phyloP scores from a whole-genome alignment of 2,113 vertebrate species.

The Tetraodon nigroviridis region DNA sequence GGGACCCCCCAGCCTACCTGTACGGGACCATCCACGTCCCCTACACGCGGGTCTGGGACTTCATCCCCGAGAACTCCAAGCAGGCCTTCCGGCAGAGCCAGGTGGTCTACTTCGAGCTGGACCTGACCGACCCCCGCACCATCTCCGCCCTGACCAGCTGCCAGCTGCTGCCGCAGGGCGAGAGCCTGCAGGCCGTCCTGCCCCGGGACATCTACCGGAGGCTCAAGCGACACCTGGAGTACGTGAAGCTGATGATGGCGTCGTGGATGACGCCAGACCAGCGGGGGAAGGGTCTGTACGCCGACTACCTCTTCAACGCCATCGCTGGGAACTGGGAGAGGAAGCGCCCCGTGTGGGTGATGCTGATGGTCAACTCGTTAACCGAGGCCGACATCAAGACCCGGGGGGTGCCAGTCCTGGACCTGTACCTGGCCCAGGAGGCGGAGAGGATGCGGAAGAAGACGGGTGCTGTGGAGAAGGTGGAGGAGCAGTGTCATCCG shows the following conservation, averaged over 20 bases:
- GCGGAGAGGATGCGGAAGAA: slow-evolving; percentile 83
- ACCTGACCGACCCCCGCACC: slow-evolving; percentile 84
- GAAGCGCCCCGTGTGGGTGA: slow-evolving; percentile 87
- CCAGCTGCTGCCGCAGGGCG: slow-evolving; percentile 81
- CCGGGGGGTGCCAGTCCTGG: slow-evolving; percentile 79
- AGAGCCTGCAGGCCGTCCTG: slow-evolving; percentile 84
- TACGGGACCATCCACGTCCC: slow-evolving; percentile 89
- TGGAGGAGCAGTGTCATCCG: slow-evolving; percentile 88
- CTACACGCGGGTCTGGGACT: slow-evolving; percentile 86
- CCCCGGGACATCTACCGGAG: slow-evolving; percentile 79
- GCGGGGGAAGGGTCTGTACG: slow-evolving; percentile 82
- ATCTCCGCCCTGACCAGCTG: slow-evolving; percentile 83
- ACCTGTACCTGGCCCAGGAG: slow-evolving; percentile 88
- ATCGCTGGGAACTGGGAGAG: slow-evolving; percentile 88
- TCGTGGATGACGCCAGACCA: slow-evolving; percentile 90
- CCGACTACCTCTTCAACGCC: slow-evolving; percentile 88
- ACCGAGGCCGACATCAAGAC: slow-evolving; percentile 85
- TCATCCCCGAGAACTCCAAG: slow-evolving; percentile 86
- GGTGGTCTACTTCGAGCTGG: slow-evolving; percentile 84
- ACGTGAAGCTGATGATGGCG: slow-evolving; percentile 86
- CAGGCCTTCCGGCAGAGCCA: slow-evolving; percentile 85
- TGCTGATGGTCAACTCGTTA: slow-evolving; percentile 89
- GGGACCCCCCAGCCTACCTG: slow-evolving; percentile 84
- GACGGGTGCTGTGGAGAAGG: slow-evolving; percentile 85
- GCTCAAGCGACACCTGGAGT: slow-evolving; percentile 84